Evolutionary conservation across 53 echinoderm and acorn worm genomes (phyloP), one percentile per base, ranked within the genome.

Genomic region (Antedon mediterranea): DNA sequence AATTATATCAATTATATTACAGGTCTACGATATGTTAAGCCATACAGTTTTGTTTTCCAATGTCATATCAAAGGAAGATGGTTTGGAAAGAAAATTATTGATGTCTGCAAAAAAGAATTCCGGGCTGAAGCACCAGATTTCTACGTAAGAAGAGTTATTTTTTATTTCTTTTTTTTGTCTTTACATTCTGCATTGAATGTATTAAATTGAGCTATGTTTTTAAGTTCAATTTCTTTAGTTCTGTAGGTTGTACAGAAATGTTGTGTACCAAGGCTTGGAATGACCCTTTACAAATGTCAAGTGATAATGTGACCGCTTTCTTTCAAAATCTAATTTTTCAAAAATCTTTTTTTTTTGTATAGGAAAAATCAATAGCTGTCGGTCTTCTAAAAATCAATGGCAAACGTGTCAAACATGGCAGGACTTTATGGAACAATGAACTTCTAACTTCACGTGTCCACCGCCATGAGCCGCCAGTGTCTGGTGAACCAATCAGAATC

Each of bases 401-500:
- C 8, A 73, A 74, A 37, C 82, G 30, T 43, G 90, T 85, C 15
- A 77, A 83, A 13, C 76, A 83, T 7, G 90, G 89, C 72, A 81
- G 80, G 41, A 81, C 91, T 43, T 70, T 94, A 31, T 75, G 73
- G 29, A 85, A 81, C 84, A 91, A 94, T 78, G 94, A 94, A 78
- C 89, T 87, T 81, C 85, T 94, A 37, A 91, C 85, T 32, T 90
- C 90, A 20, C 84, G 82, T 77, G 94, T 94, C 28, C 94, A 94
- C 73, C 82, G 94, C n/a, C 94, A 94, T 29, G 94, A 94, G 79
- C 94, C 94, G 32, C 91, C 94, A 30, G 94, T 94, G 4, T 79
- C 85, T 31, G 83, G 89, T 31, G 73, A 89, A 73, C 91, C 91
- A 0, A 87, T 94, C 33, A 82, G 91, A 14, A 83, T 94, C 33